Conservation (phyloP, 2,797 vertebrate species). For the Enteromius anoplus region DNA sequence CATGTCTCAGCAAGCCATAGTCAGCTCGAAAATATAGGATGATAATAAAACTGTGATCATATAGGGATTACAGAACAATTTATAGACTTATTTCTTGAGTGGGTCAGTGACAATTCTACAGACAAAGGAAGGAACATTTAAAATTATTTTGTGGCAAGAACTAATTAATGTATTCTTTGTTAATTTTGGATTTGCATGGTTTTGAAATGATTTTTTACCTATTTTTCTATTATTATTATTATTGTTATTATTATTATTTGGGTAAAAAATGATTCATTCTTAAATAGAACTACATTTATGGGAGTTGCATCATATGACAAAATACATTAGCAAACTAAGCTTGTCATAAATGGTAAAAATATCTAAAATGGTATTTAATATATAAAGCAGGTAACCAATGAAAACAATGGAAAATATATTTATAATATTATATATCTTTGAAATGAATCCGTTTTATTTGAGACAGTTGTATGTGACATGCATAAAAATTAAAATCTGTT, state of each 20-base stretch:
- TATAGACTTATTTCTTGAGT: neutral
- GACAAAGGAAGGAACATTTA: neutral
- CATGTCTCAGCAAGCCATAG: neutral
- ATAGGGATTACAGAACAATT: neutral
- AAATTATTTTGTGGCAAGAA: neutral
- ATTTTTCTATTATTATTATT: neutral
- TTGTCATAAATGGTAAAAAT: neutral
- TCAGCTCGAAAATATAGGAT: neutral
- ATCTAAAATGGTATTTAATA: neutral
- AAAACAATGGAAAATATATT: neutral
- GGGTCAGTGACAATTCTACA: neutral
- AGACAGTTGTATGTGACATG: no score
- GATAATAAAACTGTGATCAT: constrained; percentile 2
- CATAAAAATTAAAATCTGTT: no score
- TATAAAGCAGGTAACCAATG: neutral
- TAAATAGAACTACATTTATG: neutral
- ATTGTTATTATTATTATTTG: neutral
- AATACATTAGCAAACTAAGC: neutral
- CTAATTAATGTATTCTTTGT: neutral
- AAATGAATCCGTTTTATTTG: no score
- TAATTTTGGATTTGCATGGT: neutral
- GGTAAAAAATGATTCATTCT: neutral
- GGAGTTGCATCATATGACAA: neutral
- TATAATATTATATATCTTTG: neutral
- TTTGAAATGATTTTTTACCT: neutral